Evolutionary conservation across 2,797 vertebrate genomes (phyloP).

Genomic region (Sciaenops ocellatus): DNA sequence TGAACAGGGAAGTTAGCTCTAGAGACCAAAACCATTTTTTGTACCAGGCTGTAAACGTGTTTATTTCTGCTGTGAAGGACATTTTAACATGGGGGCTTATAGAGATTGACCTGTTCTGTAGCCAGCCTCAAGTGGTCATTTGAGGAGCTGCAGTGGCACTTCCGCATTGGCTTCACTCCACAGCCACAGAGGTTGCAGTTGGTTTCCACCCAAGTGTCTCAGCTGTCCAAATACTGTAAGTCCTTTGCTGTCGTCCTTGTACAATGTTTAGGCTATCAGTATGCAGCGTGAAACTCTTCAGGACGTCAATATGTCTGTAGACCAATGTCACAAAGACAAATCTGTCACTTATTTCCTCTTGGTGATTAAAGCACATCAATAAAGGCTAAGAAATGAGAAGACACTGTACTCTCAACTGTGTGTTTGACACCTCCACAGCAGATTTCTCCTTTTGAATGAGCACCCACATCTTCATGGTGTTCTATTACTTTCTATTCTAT

Average conservation of each 20-base stretch:
- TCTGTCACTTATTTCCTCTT: constrained; percentile 43
- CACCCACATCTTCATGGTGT: constrained; percentile 56
- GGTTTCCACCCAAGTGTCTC: not conserved
- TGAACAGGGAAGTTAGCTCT: too few species aligned
- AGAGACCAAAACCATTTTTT: too few species aligned
- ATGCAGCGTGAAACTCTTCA: constrained; percentile 57
- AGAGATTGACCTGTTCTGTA: too few species aligned
- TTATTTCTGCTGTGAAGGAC: too few species aligned
- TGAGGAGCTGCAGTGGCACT: too few species aligned
- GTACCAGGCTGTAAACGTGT: too few species aligned
- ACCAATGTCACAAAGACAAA: constrained; percentile 56
- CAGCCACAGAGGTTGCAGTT: too few species aligned
- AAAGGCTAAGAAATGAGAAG: constrained; percentile 45
- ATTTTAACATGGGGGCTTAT: too few species aligned
- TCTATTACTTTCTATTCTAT: constrained; percentile 58
- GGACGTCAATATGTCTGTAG: constrained; percentile 61
- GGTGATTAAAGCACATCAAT: constrained; percentile 54
- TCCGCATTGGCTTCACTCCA: too few species aligned
- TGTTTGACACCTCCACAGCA: constrained; percentile 65
- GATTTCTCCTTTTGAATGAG: constrained; percentile 53
- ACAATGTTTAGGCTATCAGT: constrained; percentile 38
- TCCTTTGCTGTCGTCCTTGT: constrained; percentile 40
- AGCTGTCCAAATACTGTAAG: not conserved
- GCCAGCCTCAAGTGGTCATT: too few species aligned
- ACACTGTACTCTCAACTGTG: constrained; percentile 16